Conservation (phyloP, 2,888 invertebrate genomes). For the Hirtodrosophila duncani region DNA sequence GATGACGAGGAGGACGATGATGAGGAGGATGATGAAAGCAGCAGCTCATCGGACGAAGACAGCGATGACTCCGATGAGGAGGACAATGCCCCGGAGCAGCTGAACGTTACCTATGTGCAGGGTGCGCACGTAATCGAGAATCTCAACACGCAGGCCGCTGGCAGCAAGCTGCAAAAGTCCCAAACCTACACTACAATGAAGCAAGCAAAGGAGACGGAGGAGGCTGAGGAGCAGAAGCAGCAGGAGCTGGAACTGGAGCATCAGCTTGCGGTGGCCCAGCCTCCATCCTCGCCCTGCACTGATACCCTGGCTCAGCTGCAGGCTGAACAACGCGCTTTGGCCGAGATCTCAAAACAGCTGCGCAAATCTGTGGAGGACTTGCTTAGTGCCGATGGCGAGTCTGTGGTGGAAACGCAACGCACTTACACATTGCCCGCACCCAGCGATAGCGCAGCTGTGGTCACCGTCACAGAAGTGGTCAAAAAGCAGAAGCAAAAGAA, state of each 20-base stretch:
- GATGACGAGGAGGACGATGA: constrained; percentile 58
- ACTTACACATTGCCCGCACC: constrained; percentile 51
- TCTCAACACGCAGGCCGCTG: constrained; percentile 71
- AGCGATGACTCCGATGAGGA: constrained; percentile 66
- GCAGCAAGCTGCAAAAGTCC: constrained; percentile 68
- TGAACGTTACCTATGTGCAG: constrained; percentile 72
- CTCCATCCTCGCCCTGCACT: constrained; percentile 5
- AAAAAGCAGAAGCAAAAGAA: constrained; percentile 46
- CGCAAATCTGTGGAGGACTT: constrained; percentile 73
- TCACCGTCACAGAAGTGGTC: constrained; percentile 63
- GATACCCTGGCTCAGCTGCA: constrained; percentile 66
- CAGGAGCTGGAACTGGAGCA: background rate
- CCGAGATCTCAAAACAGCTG: constrained; percentile 73
- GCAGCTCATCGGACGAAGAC: constrained; percentile 59
- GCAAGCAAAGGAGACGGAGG: constrained; percentile 38
- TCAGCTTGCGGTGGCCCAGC: background rate
- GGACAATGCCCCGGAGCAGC: constrained; percentile 52
- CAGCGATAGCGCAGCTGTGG: constrained; percentile 41
- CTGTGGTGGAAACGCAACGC: constrained; percentile 57
- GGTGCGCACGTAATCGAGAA: constrained; percentile 77
- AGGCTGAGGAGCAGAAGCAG: constrained; percentile 3
- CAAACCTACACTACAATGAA: constrained; percentile 72
- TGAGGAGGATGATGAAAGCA: constrained; percentile 66
- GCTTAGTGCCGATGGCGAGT: constrained; percentile 54
- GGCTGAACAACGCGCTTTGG: constrained; percentile 72